Evolutionary conservation across 2,888 invertebrate genomes (phyloP).

Genomic region (Arrhopalites spinosus): DNA sequence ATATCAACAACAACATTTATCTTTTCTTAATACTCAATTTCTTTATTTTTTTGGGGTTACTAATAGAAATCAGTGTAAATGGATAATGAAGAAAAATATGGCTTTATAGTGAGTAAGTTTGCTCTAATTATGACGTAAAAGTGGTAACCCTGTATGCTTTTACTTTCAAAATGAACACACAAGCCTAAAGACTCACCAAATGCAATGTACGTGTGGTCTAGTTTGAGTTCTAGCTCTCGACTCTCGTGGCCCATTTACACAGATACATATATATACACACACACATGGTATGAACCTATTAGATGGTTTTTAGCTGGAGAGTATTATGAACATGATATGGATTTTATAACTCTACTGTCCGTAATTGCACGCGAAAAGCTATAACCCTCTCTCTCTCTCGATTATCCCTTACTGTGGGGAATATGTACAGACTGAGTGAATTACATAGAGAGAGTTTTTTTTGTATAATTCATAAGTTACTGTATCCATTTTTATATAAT

Average conservation of each 20-base stretch:
- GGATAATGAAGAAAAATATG: too few species aligned
- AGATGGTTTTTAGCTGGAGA: neutral
- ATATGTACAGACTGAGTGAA: too few species aligned
- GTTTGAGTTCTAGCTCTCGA: constrained; percentile 16
- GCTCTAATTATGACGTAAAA: neutral
- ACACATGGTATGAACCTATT: neutral
- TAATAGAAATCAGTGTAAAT: too few species aligned
- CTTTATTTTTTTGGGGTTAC: too few species aligned
- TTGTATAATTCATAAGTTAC: too few species aligned
- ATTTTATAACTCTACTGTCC: constrained; percentile 1
- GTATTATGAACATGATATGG: constrained; percentile 16
- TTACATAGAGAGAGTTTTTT: too few species aligned
- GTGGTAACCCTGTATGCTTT: neutral
- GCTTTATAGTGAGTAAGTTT: neutral
- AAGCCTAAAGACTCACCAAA: neutral
- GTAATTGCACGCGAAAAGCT: constrained; percentile 21
- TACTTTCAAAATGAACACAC: neutral
- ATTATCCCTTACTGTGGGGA: neutral
- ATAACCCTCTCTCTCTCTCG: neutral
- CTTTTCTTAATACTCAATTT: too few species aligned
- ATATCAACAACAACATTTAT: too few species aligned
- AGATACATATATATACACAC: neutral
- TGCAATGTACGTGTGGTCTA: constrained; percentile 16
- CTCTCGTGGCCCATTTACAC: constrained; percentile 27
- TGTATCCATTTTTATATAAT: too few species aligned